Conservation (phyloP, 2,888 invertebrate species). For the Amitus sp. region DNA sequence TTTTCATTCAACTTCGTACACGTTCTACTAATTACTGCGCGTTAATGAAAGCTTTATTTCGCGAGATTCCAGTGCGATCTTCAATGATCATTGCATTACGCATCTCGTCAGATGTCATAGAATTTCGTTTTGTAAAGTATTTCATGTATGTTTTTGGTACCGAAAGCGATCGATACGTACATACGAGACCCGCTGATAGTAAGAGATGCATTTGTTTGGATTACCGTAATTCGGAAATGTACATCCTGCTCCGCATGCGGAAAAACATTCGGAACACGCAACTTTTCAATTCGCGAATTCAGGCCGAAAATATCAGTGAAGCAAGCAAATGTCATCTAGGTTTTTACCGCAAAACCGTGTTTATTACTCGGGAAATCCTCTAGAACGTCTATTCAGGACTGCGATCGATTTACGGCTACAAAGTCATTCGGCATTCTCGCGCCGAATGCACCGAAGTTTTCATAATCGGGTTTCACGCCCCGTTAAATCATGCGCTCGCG, state of each 20-base stretch:
- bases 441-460: conserved; percentile 35
- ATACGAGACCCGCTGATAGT: conserved; percentile 13
- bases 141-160: neutral
- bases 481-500: conserved; percentile 52
- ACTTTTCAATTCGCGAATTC: neutral
- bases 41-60: too few relatives aligned
- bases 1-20: too few relatives aligned
- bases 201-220: conserved; percentile 15
- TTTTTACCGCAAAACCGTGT: neutral
- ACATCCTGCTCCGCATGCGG: neutral
- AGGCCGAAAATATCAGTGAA: too few relatives aligned
- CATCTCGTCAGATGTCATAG: neutral
- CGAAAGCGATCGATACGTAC: neutral
- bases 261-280: neutral
- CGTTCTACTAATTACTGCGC: too few relatives aligned
- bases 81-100: too few relatives aligned
- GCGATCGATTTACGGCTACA: conserved; percentile 39
- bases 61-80: too few relatives aligned
- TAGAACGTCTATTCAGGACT: conserved; percentile 32
- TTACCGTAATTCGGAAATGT: conserved; percentile 6
- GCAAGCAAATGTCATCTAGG: neutral
- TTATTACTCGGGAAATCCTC: too few relatives aligned
- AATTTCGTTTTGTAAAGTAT: neutral
- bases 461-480: conserved; percentile 58
- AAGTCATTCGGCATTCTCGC: conserved; percentile 15